Base-by-base conservation (phyloP, 2,797 vertebrate genomes). In the Lagocephalus sceleratus region DNA sequence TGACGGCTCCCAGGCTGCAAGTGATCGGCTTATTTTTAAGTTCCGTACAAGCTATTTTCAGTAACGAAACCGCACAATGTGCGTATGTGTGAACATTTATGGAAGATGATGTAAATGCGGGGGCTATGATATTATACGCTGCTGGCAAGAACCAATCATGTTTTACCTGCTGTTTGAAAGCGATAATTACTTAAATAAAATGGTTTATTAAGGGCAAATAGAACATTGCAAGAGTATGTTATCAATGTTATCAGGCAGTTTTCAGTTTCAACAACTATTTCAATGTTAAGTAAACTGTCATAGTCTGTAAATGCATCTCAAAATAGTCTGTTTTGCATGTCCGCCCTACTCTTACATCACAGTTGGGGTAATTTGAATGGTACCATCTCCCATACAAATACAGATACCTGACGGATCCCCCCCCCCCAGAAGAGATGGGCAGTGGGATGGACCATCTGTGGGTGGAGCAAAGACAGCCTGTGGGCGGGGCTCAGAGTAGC, bases 91-190 rank as follows among this genome's bases (percentile, higher is more conserved):
- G 65, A 70, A 58, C 22, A 60, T 71, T 68, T 59, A 57, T 69
- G 54, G 55, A 44, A 43, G 54, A 75, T 78, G 71, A 82, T 83
- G 75, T 58, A 67, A 86, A 81, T 77, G 65, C 61, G 77, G 78
- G 78, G 76, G 78, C 68, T 71, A 35, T n/a, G 16, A 44, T 48
- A 61, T 70, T 50, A 55, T 25, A 44, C 26, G 23, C 49, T 21
- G 26, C 64, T 71, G 52, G 51, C 60, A 35, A 14, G 40, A 47
- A 45, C 43, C 63, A 54, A 48, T 35, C 59, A 63, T 49, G 20
- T 57, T 35, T 70, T 78, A 68, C 78, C 72, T 41, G 56, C 14
- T 51, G 19, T 60, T 53, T 38, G 20, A 49, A 56, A 62, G 51
- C 76, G 51, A 60, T 48, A 44, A 21, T 47, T 68, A 66, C 76